Base-by-base conservation (phyloP, 2,113 vertebrate genomes). In the Aphyosemion australe region DNA sequence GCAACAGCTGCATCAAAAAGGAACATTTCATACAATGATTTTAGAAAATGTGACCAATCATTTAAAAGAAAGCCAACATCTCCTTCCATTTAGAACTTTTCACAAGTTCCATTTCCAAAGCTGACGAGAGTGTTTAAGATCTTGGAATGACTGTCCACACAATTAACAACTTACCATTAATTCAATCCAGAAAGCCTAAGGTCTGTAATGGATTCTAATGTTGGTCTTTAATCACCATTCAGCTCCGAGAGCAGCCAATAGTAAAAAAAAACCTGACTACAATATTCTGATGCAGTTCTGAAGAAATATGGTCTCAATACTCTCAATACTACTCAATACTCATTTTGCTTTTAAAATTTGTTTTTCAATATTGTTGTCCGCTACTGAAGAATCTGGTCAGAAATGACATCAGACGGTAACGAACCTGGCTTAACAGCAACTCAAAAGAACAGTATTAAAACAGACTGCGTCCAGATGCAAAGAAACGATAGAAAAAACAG, bases 141-240 rank as follows among this genome's bases (percentile, higher is more conserved):
- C 61, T 85, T 84, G 88, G 88, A 90, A 88, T 49, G 69, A 78
- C 84, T 84, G 86, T 87, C 88, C 80, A 83, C 78, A 82, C 78
- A 75, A 87, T 87, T 86, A 89, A 74, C 78, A 89, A 52, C 80
- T 81, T 84, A 82, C 70, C 82, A 63, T 77, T 81, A 79, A 85
- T 87, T 85, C 74, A 86, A 68, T 89, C 88, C 87, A 90, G 86
- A 87, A 90, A 85, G 84, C 88, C 87, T 50, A 74, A 78, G 89
- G 87, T 87, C 87, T 87, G 73, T 54, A 71, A 76, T 58, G 76
- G 71, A 83, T 85, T 82, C 53, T 88, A 88, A 91, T 88, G 86
- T 82, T 66, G 72, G 74, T 86, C 72, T 87, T 90, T 88, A 91
- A 89, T 90, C 88, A 89, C 86, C 16, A 48, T 71, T 75, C 62